Evolutionary conservation across 2,888 invertebrate species (phyloP).

Genomic region (Meghimatium bilineatum): DNA sequence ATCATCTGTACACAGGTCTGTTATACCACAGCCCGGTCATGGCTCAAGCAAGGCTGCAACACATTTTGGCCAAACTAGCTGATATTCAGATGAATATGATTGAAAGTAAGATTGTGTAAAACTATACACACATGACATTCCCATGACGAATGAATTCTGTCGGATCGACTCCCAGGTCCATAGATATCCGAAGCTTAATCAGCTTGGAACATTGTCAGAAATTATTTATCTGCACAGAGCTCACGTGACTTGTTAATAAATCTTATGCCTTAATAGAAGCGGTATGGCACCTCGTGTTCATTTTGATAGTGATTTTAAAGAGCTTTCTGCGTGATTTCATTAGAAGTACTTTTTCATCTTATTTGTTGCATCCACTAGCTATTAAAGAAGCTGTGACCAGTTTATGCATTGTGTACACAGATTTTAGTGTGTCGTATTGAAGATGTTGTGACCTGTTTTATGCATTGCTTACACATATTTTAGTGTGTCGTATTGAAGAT

Average conservation of each 20-base stretch:
- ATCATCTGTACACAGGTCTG: too few relatives aligned
- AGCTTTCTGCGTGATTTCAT: too few relatives aligned
- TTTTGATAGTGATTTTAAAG: too few relatives aligned
- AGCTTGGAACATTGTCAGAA: not conserved
- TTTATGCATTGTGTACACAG: too few relatives aligned
- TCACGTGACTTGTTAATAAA: not conserved
- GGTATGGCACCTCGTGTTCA: not conserved
- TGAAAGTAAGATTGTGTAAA: slow-evolving; percentile 6
- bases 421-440: too few relatives aligned
- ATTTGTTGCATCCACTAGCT: too few relatives aligned
- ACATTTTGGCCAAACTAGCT: not conserved
- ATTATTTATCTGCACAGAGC: not conserved
- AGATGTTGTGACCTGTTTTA: too few relatives aligned
- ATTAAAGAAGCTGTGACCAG: too few relatives aligned
- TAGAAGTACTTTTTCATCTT: too few relatives aligned
- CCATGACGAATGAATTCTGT: slow-evolving; percentile 14
- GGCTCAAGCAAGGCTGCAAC: not conserved
- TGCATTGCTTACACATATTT: too few relatives aligned
- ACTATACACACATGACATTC: not conserved
- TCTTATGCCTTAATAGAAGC: not conserved
- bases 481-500: too few relatives aligned
- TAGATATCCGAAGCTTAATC: not conserved
- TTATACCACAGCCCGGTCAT: too few relatives aligned
- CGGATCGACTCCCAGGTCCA: not conserved
- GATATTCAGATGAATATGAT: not conserved